Conservation (phyloP, 2,888 invertebrate species). For the Scaptomyza reducta region DNA sequence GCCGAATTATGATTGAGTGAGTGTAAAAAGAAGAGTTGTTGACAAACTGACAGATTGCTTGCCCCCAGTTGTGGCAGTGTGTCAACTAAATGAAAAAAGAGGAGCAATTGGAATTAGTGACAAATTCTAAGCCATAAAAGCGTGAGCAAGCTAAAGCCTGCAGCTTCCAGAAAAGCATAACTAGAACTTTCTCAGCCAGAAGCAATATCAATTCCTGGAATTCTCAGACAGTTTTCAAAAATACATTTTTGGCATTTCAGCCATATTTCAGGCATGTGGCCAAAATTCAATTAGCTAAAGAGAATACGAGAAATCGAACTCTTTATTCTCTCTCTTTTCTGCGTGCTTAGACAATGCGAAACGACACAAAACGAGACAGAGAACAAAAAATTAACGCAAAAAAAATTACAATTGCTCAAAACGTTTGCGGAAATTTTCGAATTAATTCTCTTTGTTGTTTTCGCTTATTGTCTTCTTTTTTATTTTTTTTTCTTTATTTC, state of each 20-base stretch:
- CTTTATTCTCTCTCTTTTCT: background rate
- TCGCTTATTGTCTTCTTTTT: background rate
- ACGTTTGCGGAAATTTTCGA: constrained; percentile 1
- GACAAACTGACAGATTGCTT: constrained; percentile 52
- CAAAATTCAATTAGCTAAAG: background rate
- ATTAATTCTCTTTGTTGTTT: background rate
- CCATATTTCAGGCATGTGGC: background rate
- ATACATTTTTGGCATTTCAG: background rate
- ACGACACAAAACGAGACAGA: background rate
- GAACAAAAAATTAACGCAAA: background rate
- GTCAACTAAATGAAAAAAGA: background rate
- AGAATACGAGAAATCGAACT: background rate
- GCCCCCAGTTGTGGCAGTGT: constrained; percentile 15
- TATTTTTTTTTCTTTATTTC: background rate
- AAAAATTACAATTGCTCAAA: background rate
- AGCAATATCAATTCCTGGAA: background rate
- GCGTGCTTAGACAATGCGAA: constrained; percentile 4
- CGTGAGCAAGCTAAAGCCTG: constrained; percentile 31
- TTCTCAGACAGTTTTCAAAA: background rate
- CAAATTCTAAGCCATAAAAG: background rate
- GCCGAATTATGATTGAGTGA: constrained; percentile 14
- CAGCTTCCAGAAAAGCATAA: constrained; percentile 6
- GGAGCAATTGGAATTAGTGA: background rate
- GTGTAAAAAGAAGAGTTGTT: background rate
- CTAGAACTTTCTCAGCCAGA: background rate